These are phyloP conservation scores for Elgaria multicarinata DNA, from an alignment of 2,113 vertebrate species.

Conservation along the genomic window DNA sequence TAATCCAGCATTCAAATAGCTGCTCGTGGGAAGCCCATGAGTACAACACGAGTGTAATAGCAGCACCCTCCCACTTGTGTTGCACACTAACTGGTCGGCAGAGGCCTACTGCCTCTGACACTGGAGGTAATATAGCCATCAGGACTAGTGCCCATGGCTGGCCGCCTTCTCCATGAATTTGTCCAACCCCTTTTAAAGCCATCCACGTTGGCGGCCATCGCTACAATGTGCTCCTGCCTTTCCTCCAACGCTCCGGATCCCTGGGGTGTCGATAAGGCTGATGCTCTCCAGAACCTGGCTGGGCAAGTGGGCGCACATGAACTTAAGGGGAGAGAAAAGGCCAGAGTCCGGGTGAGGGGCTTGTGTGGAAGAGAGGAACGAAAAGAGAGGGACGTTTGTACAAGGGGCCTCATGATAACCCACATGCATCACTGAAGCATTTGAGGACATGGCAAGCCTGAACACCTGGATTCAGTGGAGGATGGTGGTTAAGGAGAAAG, in stretches of 20 bases:
- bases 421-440: not conserved
- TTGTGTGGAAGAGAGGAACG: not conserved
- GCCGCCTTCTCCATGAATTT: no score
- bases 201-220: no score
- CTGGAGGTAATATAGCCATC: not conserved
- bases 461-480: no score
- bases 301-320: constrained; percentile 90
- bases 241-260: no score
- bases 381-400: not conserved
- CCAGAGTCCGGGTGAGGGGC: not conserved
- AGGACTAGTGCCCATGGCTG: no score
- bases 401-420: not conserved
- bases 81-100: not conserved
- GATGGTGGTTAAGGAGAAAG: no score
- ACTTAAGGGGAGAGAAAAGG: constrained; percentile 66
- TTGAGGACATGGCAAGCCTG: not conserved
- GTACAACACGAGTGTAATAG: not conserved
- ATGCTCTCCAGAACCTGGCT: constrained; percentile 94
- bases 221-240: no score
- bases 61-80: not conserved
- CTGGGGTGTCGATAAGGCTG: constrained; percentile 90
- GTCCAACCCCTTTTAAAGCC: no score
- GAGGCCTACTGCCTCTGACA: not conserved
- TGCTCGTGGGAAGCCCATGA: constrained; percentile 58
- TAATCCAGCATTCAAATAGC: constrained; percentile 79